phyloP scores from a whole-genome alignment of 2,888 invertebrate species.

The Ichneumoninae sp. region DNA sequence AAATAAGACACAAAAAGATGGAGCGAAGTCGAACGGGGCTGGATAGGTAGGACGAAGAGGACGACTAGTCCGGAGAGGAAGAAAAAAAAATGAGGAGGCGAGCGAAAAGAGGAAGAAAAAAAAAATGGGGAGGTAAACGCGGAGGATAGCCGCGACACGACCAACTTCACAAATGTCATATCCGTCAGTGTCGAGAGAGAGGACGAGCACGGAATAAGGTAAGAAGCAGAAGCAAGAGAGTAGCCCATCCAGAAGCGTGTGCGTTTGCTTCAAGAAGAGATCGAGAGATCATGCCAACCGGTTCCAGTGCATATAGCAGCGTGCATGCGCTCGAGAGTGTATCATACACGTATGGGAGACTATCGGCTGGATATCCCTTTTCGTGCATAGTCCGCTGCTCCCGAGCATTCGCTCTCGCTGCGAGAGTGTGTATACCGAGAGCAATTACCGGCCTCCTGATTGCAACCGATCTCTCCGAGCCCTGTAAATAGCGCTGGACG shows the following conservation, averaged over 20 bases:
- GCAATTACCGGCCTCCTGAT: conserved; percentile 72
- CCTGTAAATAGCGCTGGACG: conserved; percentile 70
- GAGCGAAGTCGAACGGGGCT: conserved; percentile 4
- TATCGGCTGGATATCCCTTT: conserved; percentile 52
- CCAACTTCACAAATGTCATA: conserved; percentile 83
- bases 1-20: conserved; percentile 3
- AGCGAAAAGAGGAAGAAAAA: conserved; percentile 13
- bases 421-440: conserved; percentile 60
- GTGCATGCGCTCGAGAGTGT: conserved; percentile 38
- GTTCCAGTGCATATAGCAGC: conserved; percentile 53
- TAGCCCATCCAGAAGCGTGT: conserved; percentile 52
- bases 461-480: conserved; percentile 69
- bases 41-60: conserved; percentile 31
- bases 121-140: conserved; percentile 30
- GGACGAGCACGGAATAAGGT: conserved; percentile 43
- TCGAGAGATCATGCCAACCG: conserved; percentile 63
- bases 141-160: conserved; percentile 57
- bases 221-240: conserved; percentile 26
- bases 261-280: conserved; percentile 52
- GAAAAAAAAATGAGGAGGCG: conserved; percentile 17
- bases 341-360: conserved; percentile 26
- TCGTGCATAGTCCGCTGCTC: conserved; percentile 12
- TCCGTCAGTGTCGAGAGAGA: conserved; percentile 79
- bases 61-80: conserved; percentile 17
- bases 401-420: neutral